These are phyloP conservation scores for Crenichthys baileyi DNA, from an alignment of 2,797 vertebrate genomes.

Conservation along the genomic window DNA sequence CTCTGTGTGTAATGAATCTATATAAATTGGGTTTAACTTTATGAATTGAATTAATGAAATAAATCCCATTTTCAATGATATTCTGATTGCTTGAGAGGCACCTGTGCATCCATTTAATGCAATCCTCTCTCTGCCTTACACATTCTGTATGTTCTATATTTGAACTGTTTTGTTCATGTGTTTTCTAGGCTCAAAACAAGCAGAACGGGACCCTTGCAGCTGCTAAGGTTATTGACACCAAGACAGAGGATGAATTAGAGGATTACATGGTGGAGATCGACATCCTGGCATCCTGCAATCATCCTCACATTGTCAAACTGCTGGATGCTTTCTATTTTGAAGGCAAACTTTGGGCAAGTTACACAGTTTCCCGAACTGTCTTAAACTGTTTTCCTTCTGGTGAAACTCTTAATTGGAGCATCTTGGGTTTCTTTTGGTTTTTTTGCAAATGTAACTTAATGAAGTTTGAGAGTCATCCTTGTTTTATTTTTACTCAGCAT, in stretches of 20 bases:
- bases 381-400: not conserved
- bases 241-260: conserved; percentile 98
- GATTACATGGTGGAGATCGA: conserved; percentile 99
- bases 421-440: not conserved
- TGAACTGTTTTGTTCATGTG: conserved; percentile 25
- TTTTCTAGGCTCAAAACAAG: conserved; percentile 94
- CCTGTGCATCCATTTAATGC: not conserved
- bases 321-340: conserved; percentile 98
- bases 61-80: not conserved
- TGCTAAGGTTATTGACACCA: conserved; percentile 98
- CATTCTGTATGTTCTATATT: conserved; percentile 1
- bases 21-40: not conserved
- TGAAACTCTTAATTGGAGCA: not conserved
- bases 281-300: conserved; percentile 96
- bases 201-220: conserved; percentile 94
- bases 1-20: not conserved
- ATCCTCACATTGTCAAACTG: conserved; percentile 95
- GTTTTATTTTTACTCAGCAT: not conserved
- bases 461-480: not conserved
- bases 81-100: not conserved
- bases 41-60: not conserved
- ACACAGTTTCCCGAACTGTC: conserved; percentile 26
- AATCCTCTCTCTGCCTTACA: not conserved
- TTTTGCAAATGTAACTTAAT: not conserved
- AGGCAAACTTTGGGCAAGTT: conserved; percentile 95